These are phyloP conservation scores for Cosmopolites sordidus DNA, from an alignment of 2,888 invertebrate genomes.

Conservation along the genomic window DNA sequence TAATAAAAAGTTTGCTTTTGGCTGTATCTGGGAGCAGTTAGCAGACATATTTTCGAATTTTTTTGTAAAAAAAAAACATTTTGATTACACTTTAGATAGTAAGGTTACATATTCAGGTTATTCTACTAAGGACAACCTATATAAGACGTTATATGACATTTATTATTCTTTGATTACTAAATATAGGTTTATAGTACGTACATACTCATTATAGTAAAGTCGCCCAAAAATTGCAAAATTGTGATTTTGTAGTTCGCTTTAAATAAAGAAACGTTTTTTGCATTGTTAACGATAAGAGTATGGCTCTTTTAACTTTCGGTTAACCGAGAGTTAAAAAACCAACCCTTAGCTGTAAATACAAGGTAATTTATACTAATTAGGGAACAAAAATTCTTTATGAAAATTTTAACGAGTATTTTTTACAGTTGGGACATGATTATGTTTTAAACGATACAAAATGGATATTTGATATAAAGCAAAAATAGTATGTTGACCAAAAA, in stretches of 20 bases:
- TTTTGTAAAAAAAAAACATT: too few relatives aligned
- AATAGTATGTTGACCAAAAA: too few relatives aligned
- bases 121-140: too few relatives aligned
- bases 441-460: too few relatives aligned
- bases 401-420: slow-evolving; percentile 25
- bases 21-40: too few relatives aligned
- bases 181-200: neutral
- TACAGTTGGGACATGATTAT: too few relatives aligned
- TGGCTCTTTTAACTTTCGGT: slow-evolving; percentile 2
- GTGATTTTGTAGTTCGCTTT: slow-evolving; percentile 16
- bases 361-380: slow-evolving; percentile 24
- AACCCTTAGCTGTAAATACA: slow-evolving; percentile 25
- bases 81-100: too few relatives aligned
- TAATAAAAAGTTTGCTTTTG: too few relatives aligned
- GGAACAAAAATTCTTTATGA: slow-evolving; percentile 32
- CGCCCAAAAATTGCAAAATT: slow-evolving; percentile 8
- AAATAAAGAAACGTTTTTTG: slow-evolving; percentile 2
- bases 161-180: neutral
- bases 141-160: too few relatives aligned
- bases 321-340: neutral
- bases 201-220: neutral
- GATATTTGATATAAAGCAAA: too few relatives aligned
- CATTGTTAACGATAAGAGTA: slow-evolving; percentile 3
- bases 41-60: too few relatives aligned
- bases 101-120: too few relatives aligned